Evolutionary conservation across 2,888 invertebrate species (phyloP), one percentile per base, ranked within the genome.

Genomic region (Lasioglossum oenotherae): DNA sequence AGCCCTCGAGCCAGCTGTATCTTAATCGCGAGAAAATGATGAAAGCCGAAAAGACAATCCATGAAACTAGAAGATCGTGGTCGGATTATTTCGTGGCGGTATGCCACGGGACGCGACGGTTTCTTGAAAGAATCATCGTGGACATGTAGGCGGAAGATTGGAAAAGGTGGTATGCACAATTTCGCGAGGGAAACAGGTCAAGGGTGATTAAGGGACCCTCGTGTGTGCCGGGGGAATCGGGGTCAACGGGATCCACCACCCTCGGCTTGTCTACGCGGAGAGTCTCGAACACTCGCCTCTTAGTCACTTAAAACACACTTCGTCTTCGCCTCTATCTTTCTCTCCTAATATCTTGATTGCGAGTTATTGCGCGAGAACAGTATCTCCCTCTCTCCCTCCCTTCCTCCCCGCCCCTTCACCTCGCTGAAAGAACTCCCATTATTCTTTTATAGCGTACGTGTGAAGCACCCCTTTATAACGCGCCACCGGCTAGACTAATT

Each of bases 141-240:
- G 81, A 82, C 85, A 80, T 84, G 86, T 85, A 88, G 88, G 84
- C 82, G 85, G 84, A 88, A 89, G 90, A 89, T 90, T 87, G 90
- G 90, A 73, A 88, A 85, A 85, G 85, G 84, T 86, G 88, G 89
- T 83, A 82, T 85, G 87, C 85, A 88, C 79, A 89, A 86, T 90
- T 89, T 88, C 83, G 69, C 78, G 80, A 35, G 35, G 27, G 78
- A 92, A 91, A 76, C 69, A 74, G 92, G 92, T 91, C 91, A 91
- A 92, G 91, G 91, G 85, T 91, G 91, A 91, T 91, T 91, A 89
- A 89, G 90, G 88, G 85, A 80, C 78, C 72, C 88, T 88, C 83
- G 84, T 82, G 87, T 81, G 84, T 81, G 84, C 74, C 74, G 35
- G 73, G 53, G 83, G 72, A 85, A 90, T 89, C 74, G 87, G 82